Percentiles rank a stretch among this genome's conserved stretches.
These are phyloP conservation scores for Gymnocephalus cernua DNA, from an alignment of 2,113 vertebrate genomes.

Conservation along the genomic window DNA sequence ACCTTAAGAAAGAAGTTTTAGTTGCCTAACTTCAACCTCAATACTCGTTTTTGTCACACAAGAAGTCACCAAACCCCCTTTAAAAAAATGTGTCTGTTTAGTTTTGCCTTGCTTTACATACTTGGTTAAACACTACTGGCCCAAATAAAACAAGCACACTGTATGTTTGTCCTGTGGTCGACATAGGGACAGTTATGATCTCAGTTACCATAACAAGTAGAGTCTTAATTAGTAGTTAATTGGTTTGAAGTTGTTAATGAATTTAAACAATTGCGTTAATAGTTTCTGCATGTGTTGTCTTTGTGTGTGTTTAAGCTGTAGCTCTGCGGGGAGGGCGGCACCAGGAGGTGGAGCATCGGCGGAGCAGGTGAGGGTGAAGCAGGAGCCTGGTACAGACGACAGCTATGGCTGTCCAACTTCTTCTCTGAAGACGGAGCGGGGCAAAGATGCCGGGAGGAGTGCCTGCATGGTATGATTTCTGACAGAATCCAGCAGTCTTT, in stretches of 20 bases:
- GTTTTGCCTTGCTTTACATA: not conserved
- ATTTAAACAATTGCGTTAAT: not conserved
- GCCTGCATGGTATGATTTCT: slow-evolving; percentile 91
- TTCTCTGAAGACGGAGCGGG: slow-evolving; percentile 89
- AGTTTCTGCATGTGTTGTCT: slow-evolving; percentile 11
- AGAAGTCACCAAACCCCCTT: not conserved
- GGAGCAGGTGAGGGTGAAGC: slow-evolving; percentile 94
- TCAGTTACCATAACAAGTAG: not conserved
- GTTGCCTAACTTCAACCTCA: not conserved
- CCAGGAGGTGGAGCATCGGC: slow-evolving; percentile 79
- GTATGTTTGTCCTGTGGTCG: not conserved
- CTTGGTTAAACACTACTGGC: not conserved
- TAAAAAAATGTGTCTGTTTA: not conserved
- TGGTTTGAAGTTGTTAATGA: not conserved
- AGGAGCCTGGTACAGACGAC: slow-evolving; percentile 94
- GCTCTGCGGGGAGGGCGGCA: slow-evolving; percentile 90
- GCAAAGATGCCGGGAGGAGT: slow-evolving; percentile 92
- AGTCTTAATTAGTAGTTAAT: not conserved
- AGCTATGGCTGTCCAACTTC: slow-evolving; percentile 86
- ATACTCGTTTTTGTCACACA: not conserved
- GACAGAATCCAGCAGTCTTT: not conserved
- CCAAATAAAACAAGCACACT: not conserved
- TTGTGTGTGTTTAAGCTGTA: slow-evolving; percentile 83
- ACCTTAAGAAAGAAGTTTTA: not conserved
- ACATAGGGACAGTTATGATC: not conserved